Evolutionary conservation across 2,888 invertebrate genomes (phyloP).

Genomic region (Teleiodes luculella): DNA sequence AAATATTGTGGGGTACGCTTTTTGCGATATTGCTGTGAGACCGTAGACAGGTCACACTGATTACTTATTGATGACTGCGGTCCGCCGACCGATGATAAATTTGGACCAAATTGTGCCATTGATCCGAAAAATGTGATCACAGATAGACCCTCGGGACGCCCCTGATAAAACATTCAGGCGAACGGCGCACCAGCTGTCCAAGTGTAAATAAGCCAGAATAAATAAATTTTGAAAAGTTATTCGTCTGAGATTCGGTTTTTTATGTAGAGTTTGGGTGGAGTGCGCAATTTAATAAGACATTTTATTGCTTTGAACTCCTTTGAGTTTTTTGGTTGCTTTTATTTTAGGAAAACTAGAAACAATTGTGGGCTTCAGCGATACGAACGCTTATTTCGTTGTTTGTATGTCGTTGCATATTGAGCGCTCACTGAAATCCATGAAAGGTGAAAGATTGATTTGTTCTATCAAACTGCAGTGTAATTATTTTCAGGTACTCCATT

Average conservation of each 20-base stretch:
- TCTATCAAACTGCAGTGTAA: too few species aligned
- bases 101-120: slow-evolving; percentile 49
- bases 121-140: slow-evolving; percentile 34
- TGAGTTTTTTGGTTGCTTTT: neutral
- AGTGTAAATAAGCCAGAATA: slow-evolving; percentile 10
- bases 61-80: slow-evolving; percentile 67
- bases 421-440: too few species aligned
- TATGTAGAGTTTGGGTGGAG: slow-evolving; percentile 6
- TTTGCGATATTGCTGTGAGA: slow-evolving; percentile 16
- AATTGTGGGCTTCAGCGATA: too few species aligned
- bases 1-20: slow-evolving; percentile 16
- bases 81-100: slow-evolving; percentile 48
- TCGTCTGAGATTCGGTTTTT: slow-evolving; percentile 10
- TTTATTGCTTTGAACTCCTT: slow-evolving; percentile 6
- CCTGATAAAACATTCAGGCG: slow-evolving; percentile 15
- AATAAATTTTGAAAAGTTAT: slow-evolving; percentile 12
- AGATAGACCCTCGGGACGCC: slow-evolving; percentile 8
- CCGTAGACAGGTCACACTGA: slow-evolving; percentile 47
- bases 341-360: neutral
- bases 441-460: too few species aligned
- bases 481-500: too few species aligned
- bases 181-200: slow-evolving; percentile 4
- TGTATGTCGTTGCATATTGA: too few species aligned
- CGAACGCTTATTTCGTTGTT: too few species aligned
- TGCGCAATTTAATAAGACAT: slow-evolving; percentile 4